phyloP scores from a whole-genome alignment of 2,113 vertebrate genomes.

The Sander vitreus region DNA sequence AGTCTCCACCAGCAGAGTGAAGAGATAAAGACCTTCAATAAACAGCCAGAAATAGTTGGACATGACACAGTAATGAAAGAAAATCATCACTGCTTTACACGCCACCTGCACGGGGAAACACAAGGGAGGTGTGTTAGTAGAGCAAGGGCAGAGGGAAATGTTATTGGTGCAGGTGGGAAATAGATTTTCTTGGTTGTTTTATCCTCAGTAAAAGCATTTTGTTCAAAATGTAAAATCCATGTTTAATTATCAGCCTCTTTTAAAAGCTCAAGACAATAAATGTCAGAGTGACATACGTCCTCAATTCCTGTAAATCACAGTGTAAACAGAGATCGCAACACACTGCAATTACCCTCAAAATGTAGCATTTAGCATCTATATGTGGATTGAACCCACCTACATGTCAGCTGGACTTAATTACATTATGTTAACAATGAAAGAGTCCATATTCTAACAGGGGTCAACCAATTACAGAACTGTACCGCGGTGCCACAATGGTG shows the following conservation, averaged over 20 bases:
- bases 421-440: constrained; percentile 47
- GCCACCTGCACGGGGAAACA: constrained; percentile 86
- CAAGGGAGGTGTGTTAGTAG: not conserved
- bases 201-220: not conserved
- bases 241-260: not conserved
- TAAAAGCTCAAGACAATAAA: constrained; percentile 31
- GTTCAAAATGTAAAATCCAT: constrained; percentile 1
- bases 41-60: constrained; percentile 99
- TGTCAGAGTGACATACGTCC: constrained; percentile 33
- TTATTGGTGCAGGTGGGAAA: not conserved
- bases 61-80: constrained; percentile 99
- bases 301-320: constrained; percentile 28
- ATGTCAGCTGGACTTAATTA: constrained; percentile 41
- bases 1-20: constrained; percentile 96
- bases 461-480: constrained; percentile 75
- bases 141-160: not conserved
- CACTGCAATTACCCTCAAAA: constrained; percentile 11
- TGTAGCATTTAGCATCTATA: not conserved
- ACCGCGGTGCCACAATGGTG: constrained; percentile 77
- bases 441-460: constrained; percentile 35
- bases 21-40: constrained; percentile 97
- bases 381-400: not conserved
- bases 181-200: not conserved
- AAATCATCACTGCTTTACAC: constrained; percentile 98
- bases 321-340: constrained; percentile 28